Conservation (phyloP, 2,113 vertebrate species). For the Gymnobelideus leadbeateri region DNA sequence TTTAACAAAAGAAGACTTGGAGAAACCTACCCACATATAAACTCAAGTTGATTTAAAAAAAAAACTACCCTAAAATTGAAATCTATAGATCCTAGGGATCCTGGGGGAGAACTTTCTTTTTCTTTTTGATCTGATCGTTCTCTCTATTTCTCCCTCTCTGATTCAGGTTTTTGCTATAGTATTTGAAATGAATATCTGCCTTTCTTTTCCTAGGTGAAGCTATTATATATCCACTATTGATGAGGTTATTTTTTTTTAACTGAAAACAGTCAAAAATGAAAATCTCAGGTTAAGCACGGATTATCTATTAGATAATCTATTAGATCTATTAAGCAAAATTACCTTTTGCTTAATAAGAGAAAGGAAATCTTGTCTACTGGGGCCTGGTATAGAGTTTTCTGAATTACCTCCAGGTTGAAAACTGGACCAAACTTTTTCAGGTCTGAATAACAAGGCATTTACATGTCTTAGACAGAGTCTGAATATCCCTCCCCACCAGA, state of each 20-base stretch:
- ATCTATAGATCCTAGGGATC: neutral
- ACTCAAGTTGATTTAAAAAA: neutral
- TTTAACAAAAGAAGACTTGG: neutral
- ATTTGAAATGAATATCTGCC: neutral
- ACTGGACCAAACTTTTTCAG: neutral
- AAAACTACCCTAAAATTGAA: neutral
- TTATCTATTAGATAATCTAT: slow-evolving; percentile 36
- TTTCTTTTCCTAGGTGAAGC: slow-evolving; percentile 22
- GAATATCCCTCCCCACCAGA: neutral
- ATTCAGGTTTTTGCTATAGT: slow-evolving; percentile 26
- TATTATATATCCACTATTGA: slow-evolving; percentile 26
- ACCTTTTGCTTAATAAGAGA: neutral
- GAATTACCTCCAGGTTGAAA: neutral
- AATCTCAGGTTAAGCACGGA: slow-evolving; percentile 55
- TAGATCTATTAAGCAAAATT: too few relatives aligned
- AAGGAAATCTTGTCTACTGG: neutral
- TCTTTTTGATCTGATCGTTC: slow-evolving; percentile 44
- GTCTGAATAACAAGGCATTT: neutral
- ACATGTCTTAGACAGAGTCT: neutral
- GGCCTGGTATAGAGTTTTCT: slow-evolving; percentile 20
- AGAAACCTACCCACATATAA: neutral
- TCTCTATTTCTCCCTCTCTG: slow-evolving; percentile 48
- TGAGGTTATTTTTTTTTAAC: neutral
- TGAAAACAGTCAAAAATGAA: slow-evolving; percentile 69
- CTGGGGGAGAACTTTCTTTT: neutral